Conservation (phyloP, 2,113 vertebrate species). For the Dendrocopos noguchii region DNA sequence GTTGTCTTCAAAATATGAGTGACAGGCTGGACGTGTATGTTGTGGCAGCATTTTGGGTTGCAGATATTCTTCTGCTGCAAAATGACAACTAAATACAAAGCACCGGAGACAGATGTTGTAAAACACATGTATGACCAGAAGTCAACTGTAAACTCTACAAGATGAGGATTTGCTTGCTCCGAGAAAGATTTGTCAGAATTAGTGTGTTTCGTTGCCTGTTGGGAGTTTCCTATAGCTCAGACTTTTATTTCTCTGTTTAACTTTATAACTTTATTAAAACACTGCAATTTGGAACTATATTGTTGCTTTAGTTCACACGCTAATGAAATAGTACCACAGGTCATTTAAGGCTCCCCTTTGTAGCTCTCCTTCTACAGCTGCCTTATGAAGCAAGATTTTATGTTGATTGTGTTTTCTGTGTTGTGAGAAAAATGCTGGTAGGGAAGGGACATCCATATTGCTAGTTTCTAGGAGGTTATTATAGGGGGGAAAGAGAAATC, state of each 20-base stretch:
- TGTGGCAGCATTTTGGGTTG: conserved; percentile 42
- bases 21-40: conserved; percentile 51
- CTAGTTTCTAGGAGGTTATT: neutral
- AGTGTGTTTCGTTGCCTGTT: conserved; percentile 48
- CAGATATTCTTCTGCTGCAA: conserved; percentile 59
- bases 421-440: neutral
- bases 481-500: neutral
- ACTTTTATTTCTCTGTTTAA: conserved; percentile 50
- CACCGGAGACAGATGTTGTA: neutral
- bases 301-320: conserved; percentile 23
- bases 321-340: conserved; percentile 41
- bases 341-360: conserved; percentile 25
- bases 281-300: neutral
- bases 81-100: conserved; percentile 67
- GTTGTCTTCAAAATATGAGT: conserved; percentile 37
- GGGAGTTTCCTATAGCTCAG: conserved; percentile 28
- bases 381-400: conserved; percentile 4
- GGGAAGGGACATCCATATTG: neutral
- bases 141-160: conserved; percentile 52
- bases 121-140: conserved; percentile 47
- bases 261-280: conserved; percentile 54
- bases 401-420: neutral
- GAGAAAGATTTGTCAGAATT: neutral
- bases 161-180: conserved; percentile 57
- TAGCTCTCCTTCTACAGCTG: conserved; percentile 11